phyloP scores from a whole-genome alignment of 2,113 vertebrate species.

The Brienomyrus brachyistius region DNA sequence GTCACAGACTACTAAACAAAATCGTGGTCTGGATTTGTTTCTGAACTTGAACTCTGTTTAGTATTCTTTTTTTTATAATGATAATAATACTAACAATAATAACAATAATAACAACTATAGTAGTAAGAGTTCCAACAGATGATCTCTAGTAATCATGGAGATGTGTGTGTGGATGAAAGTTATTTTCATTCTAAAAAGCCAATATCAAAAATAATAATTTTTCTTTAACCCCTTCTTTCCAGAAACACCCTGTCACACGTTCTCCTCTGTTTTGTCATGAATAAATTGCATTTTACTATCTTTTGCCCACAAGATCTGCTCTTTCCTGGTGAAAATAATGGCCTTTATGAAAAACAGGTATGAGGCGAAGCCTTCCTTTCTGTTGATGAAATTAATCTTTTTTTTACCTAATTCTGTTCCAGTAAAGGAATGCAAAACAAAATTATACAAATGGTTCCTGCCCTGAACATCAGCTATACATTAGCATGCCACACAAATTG shows the following conservation, averaged over 20 bases:
- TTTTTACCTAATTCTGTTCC: not conserved
- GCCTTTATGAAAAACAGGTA: constrained; percentile 12
- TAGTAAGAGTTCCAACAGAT: not conserved
- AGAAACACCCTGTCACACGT: not conserved
- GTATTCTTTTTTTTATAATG: not conserved
- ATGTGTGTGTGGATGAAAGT: not conserved
- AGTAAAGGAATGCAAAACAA: not conserved
- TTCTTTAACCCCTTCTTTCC: not conserved
- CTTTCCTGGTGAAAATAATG: constrained; percentile 4
- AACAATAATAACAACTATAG: not conserved
- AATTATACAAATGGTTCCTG: not conserved
- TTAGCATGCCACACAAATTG: not conserved
- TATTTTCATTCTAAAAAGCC: constrained; percentile 7
- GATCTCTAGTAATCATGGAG: not conserved
- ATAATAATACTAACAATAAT: not conserved
- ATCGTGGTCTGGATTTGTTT: not conserved
- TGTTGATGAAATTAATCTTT: not conserved
- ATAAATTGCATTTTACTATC: not conserved
- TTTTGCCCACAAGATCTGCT: not conserved
- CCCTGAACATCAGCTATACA: not conserved
- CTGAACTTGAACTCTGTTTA: not conserved
- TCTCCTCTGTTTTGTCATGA: not conserved
- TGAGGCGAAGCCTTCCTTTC: not conserved
- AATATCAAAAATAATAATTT: constrained; percentile 14
- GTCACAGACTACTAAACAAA: not conserved